Conservation (phyloP, 2,888 invertebrate genomes). For the Orchestes rusci region DNA sequence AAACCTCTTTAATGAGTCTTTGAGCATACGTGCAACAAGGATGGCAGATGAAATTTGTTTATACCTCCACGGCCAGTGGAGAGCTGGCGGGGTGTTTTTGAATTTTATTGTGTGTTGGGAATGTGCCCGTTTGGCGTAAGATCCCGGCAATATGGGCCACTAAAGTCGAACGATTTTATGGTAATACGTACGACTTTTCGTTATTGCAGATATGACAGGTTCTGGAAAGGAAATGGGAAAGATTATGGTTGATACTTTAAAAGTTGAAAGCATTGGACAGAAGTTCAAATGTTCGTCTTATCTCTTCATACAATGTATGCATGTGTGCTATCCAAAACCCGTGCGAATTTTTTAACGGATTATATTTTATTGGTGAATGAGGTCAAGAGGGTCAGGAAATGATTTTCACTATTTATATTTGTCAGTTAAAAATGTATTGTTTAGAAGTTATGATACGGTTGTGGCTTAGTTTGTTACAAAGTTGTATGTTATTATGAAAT, state of each 20-base stretch:
- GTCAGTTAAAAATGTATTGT: too few species aligned
- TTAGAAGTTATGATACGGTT: too few species aligned
- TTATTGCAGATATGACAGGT: constrained; percentile 14
- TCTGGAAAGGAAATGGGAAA: not conserved
- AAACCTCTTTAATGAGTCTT: constrained; percentile 13
- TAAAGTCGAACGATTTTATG: constrained; percentile 21
- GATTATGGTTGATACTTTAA: too few species aligned
- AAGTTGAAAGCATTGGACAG: not conserved
- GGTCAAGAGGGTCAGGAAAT: too few species aligned
- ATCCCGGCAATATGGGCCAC: constrained; percentile 18
- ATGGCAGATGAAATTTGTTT: constrained; percentile 41
- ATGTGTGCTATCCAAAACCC: too few species aligned
- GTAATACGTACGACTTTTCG: constrained; percentile 14
- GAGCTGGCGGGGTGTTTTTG: constrained; percentile 19
- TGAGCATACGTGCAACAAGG: constrained; percentile 1
- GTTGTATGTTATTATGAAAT: too few species aligned
- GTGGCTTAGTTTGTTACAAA: too few species aligned
- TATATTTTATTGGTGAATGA: too few species aligned
- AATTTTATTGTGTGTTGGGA: constrained; percentile 25
- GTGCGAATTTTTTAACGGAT: too few species aligned
- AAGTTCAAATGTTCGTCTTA: not conserved
- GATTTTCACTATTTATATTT: too few species aligned
- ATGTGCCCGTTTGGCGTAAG: constrained; percentile 19
- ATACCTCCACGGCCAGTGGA: constrained; percentile 42
- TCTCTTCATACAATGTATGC: too few species aligned